Evolutionary conservation across 2,797 vertebrate genomes (phyloP).

Genomic region (Halcyon smyrnensis): DNA sequence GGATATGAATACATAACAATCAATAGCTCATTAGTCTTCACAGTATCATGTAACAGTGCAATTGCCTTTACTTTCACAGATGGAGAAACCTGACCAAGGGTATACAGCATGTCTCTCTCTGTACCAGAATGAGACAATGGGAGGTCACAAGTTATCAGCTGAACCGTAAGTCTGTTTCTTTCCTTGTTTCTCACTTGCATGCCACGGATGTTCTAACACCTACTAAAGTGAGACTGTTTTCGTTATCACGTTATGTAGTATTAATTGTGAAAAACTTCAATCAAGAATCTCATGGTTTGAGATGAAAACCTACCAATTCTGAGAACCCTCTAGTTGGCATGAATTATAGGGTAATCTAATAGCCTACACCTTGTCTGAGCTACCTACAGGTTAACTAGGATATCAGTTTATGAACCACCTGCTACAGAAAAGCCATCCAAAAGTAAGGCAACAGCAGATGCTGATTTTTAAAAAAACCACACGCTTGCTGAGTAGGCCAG

Average conservation of each 20-base stretch:
- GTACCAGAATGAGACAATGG: neutral
- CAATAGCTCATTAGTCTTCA: neutral
- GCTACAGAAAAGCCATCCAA: neutral
- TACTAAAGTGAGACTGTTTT: neutral
- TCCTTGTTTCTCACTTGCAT: neutral
- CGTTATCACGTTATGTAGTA: neutral
- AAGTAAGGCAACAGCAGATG: neutral
- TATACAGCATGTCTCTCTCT: neutral
- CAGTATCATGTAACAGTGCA: neutral
- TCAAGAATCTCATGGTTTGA: neutral
- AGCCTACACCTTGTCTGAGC: neutral
- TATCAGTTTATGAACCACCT: neutral
- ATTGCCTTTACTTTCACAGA: neutral
- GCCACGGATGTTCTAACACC: neutral
- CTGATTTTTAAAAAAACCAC: neutral
- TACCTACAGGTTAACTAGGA: constrained; percentile 14
- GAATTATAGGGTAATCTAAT: neutral
- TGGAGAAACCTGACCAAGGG: neutral
- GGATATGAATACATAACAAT: neutral
- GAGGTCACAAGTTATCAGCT: neutral
- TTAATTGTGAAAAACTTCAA: neutral
- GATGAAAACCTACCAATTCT: neutral
- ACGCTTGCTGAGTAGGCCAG: neutral
- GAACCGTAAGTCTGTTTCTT: neutral
- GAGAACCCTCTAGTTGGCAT: neutral